Evolutionary conservation across 2,113 vertebrate species (phyloP), one percentile per base, ranked within the genome.

Genomic region (Australoheros scitulus): DNA sequence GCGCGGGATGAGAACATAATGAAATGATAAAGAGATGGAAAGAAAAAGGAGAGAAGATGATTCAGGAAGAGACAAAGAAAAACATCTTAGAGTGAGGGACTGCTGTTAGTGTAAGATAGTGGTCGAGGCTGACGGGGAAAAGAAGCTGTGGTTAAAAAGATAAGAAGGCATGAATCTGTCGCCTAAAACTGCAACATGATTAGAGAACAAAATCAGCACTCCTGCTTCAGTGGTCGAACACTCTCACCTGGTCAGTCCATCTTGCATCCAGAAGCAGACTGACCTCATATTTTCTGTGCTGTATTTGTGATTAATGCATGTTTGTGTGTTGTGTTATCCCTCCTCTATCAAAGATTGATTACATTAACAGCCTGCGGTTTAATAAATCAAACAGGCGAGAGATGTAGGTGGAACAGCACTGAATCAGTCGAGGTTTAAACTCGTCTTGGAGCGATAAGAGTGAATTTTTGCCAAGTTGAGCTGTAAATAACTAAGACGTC

Each of bases 401-500:
- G 24, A 47, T 43, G 43, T 43, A 72, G 43, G 74, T 38, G 77
- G 74, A 87, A 61, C 20, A 0, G 59, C 72, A 34, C 26, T 81
- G 79, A 87, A 82, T 88, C 87, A 82, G 78, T 13, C 0, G 7
- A 61, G 72, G 88, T 85, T 91, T 85, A 85, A 84, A 83, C 76
- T 80, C 57, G 83, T 84, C 84, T 68, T 34, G 2, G 8, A 56
- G 80, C 2, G 59, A 88, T 88, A 86, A 80, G 47, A 80, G 3
- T 3, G 15, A 17, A 6, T 59, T 82, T 83, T 65, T 83, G 55
- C 79, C 59, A 70, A 76, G 81, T 76, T 60, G 79, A 60, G 92
- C 85, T 36, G 50, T 89, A 92, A 92, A 93, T 92, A 92, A 82
- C 79, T 32, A 29, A 79, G 79, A 84, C 17, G 20, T 82, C 81